Conservation (phyloP, 2,113 vertebrate species). For the Raphicerus campestris region DNA sequence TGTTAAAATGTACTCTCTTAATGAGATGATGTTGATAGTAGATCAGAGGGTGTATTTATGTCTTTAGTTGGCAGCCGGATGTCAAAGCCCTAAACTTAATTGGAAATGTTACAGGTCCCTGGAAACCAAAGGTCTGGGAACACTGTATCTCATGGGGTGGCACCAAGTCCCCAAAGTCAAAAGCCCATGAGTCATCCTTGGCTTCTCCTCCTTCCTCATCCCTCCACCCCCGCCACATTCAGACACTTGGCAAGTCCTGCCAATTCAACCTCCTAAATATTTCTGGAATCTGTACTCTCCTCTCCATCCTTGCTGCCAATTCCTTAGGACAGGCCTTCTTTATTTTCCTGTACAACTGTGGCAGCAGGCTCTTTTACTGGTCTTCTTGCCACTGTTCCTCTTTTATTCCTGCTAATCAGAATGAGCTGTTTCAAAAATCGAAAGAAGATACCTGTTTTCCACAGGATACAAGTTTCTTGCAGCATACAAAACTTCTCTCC, state of each 20-base stretch:
- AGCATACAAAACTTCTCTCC: not conserved
- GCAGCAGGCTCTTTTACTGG: not conserved
- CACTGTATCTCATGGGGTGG: constrained; percentile 62
- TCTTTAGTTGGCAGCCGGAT: constrained; percentile 38
- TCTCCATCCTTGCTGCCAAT: constrained; percentile 53
- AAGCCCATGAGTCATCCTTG: constrained; percentile 70
- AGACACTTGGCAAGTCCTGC: constrained; percentile 64
- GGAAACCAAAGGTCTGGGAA: constrained; percentile 64
- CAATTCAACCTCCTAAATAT: constrained; percentile 71
- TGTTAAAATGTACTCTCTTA: constrained; percentile 38
- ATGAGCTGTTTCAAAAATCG: not conserved
- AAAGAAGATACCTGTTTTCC: not conserved
- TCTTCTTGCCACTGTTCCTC: not conserved
- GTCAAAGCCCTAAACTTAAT: not conserved
- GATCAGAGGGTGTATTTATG: constrained; percentile 10
- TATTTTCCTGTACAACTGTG: constrained; percentile 45
- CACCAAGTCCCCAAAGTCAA: constrained; percentile 67
- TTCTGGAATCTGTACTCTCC: constrained; percentile 71
- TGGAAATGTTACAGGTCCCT: constrained; percentile 47
- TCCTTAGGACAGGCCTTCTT: constrained; percentile 66
- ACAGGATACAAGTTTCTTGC: not conserved
- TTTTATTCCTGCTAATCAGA: not conserved
- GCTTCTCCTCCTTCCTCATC: constrained; percentile 52
- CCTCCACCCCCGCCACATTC: constrained; percentile 60
- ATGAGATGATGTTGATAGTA: constrained; percentile 6